Evolutionary conservation across 2,113 vertebrate genomes (phyloP), one percentile per base, ranked within the genome.

Genomic region (Fulmarus glacialis): DNA sequence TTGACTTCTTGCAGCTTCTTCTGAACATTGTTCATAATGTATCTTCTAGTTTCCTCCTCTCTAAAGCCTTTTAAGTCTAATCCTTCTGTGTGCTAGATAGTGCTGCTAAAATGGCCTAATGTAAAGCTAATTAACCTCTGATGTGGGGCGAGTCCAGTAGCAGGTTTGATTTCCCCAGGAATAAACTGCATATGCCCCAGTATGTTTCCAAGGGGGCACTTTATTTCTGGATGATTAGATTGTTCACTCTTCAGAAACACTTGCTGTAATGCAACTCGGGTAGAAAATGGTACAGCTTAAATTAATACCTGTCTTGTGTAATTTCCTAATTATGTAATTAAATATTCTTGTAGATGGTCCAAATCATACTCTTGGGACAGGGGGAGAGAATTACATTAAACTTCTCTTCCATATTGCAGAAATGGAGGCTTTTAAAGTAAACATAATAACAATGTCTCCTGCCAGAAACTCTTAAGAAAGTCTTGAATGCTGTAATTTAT

Each of bases 141-240:
- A 12, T 1, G 3, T 4, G 32, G 47, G n/a, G 29, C 27, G 55
- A 18, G 53, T 50, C 13, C 24, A 30, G 66, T 5, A 64, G 58
- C 34, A 70, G 38, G 23, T 45, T 45, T 43, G 23, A 11, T 30
- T 8, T 72, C 8, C 15, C 8, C 26, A 7, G 27, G 29, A 68
- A 34, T 4, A 5, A 68, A 9, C 9, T 6, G 40, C 9, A 7
- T 0, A 1, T 42, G 34, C 12, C 26, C 29, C 32, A 26, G 50
- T 12, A 43, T 2, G 0, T 7, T 84, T 47, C n/a, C 8, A 11
- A 42, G 38, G 18, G 5, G 4, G 12, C 52, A 17, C 7, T 21
- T 40, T 32, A 6, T 8, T 21, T 59, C 34, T 88, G 63, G 21
- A 9, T 4, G 13, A 22, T 55, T 15, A 18, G 0, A 2, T 36